phyloP scores from a whole-genome alignment of 2,113 vertebrate genomes.

The Sus scrofa region T2T-Sscrofa CM000814.6:102817001-102817500 shows the following conservation, averaged over 20 bases:
- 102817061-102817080: slow-evolving; percentile 75
- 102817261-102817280: slow-evolving; percentile 72
- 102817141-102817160: slow-evolving; percentile 70
- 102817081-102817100: slow-evolving; percentile 64
- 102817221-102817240: slow-evolving; percentile 70
- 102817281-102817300: slow-evolving; percentile 15
- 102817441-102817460: slow-evolving; percentile 45
- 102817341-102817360: slow-evolving; percentile 68
- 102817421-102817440: slow-evolving; percentile 46
- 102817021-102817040: neutral
- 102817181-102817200: slow-evolving; percentile 84
- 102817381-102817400: slow-evolving; percentile 29
- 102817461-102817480: slow-evolving; percentile 21
- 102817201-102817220: slow-evolving; percentile 79
- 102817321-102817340: slow-evolving; percentile 72
- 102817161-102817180: slow-evolving; percentile 77
- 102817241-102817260: slow-evolving; percentile 63
- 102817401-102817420: slow-evolving; percentile 65
- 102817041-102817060: neutral
- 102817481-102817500: slow-evolving; percentile 46
- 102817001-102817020: neutral
- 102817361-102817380: slow-evolving; percentile 63
- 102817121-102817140: slow-evolving; percentile 80
- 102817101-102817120: slow-evolving; percentile 80
- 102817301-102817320: slow-evolving; percentile 69